These are phyloP conservation scores for Sebastes vulpes DNA, from an alignment of 2,797 vertebrate genomes.

Conservation along the genomic window DNA sequence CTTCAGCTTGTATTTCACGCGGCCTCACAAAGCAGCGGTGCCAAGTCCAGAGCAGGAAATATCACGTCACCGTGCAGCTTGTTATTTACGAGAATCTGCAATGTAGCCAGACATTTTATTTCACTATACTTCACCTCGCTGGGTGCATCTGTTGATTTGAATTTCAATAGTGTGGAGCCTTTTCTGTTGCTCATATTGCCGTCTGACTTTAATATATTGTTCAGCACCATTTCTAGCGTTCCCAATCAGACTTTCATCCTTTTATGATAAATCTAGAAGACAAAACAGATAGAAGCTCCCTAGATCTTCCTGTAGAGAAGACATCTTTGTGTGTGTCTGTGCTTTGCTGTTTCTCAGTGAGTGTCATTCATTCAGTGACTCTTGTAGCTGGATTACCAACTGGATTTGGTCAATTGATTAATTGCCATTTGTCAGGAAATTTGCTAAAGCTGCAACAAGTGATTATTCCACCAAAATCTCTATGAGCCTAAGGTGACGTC, in stretches of 20 bases:
- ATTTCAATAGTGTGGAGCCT: constrained; percentile 25
- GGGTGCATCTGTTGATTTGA: constrained; percentile 34
- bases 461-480: not conserved
- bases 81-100: constrained; percentile 48
- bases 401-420: not conserved
- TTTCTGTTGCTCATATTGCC: constrained; percentile 13
- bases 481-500: not conserved
- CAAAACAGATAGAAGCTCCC: not conserved
- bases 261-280: not conserved
- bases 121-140: constrained; percentile 21
- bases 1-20: constrained; percentile 19
- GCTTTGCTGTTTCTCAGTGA: not conserved
- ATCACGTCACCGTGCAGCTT: constrained; percentile 4
- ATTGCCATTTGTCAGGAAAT: not conserved
- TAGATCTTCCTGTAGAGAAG: not conserved
- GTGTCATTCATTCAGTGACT: not conserved
- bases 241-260: not conserved
- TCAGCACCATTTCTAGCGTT: not conserved
- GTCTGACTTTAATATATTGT: constrained; percentile 24
- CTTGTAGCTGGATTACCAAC: not conserved
- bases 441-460: not conserved
- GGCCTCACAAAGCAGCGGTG: constrained; percentile 13
- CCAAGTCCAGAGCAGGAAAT: constrained; percentile 22
- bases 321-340: not conserved
- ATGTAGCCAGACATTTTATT: constrained; percentile 46